Evolutionary conservation across 2,797 vertebrate species (phyloP).

Genomic region (Schizopygopsis malacanthus): DNA sequence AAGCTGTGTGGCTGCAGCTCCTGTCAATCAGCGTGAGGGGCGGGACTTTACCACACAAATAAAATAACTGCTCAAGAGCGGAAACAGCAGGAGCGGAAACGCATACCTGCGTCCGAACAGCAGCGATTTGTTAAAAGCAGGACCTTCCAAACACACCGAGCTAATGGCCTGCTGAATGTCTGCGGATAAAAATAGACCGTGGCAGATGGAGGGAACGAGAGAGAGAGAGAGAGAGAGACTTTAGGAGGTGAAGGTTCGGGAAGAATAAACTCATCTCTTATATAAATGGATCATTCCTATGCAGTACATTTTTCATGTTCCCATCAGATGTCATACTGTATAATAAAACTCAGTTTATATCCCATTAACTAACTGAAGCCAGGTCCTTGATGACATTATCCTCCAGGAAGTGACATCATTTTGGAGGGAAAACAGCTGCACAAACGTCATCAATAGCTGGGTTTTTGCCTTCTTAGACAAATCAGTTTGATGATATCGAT

Average conservation of each 20-base stretch:
- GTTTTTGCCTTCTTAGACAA: not conserved
- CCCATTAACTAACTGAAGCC: not conserved
- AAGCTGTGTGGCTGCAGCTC: not conserved
- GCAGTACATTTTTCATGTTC: not conserved
- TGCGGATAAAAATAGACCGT: conserved; percentile 39
- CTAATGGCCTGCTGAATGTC: conserved; percentile 47
- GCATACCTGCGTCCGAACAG: not conserved
- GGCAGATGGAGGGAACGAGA: not conserved
- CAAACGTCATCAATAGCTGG: not conserved
- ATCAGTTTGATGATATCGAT: not conserved
- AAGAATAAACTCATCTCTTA: conserved; percentile 8
- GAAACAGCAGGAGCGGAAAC: conserved; percentile 5
- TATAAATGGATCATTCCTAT: conserved; percentile 6
- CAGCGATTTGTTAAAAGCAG: conserved; percentile 29
- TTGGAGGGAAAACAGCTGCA: not conserved
- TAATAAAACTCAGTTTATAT: not conserved
- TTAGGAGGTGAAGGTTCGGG: not conserved
- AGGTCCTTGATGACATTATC: not conserved
- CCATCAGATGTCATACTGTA: not conserved
- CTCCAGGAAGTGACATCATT: not conserved
- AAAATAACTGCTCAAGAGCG: not conserved
- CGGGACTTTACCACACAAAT: not conserved
- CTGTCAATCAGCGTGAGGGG: not conserved
- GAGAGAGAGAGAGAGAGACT: not conserved
- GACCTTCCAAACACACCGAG: conserved; percentile 18